Conservation (phyloP, 2,888 invertebrate species). For the Netelia fuscicornis region DNA sequence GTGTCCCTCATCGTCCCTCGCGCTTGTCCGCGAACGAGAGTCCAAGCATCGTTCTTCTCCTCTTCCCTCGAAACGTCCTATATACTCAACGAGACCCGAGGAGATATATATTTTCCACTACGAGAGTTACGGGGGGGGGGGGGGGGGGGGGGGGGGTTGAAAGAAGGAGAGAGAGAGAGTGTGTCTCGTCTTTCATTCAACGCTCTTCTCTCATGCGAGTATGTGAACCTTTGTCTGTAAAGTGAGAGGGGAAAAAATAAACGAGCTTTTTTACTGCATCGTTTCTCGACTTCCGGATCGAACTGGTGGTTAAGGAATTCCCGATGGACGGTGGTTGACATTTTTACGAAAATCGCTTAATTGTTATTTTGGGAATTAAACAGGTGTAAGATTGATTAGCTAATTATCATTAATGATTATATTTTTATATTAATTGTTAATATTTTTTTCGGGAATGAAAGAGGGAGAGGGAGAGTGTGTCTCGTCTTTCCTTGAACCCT, state of each 20-base stretch:
- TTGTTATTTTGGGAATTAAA: no score
- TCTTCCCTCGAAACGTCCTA: conserved; percentile 52
- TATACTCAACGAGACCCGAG: conserved; percentile 1
- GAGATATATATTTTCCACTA: no score
- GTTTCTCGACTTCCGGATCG: background rate
- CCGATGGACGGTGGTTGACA: no score
- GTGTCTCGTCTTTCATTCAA: conserved; percentile 27
- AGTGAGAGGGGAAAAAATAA: conserved; percentile 21
- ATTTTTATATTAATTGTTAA: background rate
- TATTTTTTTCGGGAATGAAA: background rate
- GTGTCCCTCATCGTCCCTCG: conserved; percentile 36
- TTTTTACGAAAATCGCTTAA: no score
- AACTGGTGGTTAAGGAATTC: background rate
- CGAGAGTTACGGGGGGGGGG: no score
- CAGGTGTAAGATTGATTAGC: no score
- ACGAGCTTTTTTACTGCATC: background rate
- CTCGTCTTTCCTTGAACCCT: conserved; percentile 26
- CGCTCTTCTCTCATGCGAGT: background rate
- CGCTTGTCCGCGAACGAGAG: conserved; percentile 57
- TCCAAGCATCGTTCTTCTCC: conserved; percentile 58
- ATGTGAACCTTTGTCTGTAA: conserved; percentile 29
- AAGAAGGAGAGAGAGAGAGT: background rate
- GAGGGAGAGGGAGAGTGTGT: conserved; percentile 1
- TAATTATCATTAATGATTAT: no score
- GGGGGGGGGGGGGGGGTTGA: no score